These are phyloP conservation scores for Pissodes strobi DNA, from an alignment of 1,140 invertebrate genomes.

Conservation along the genomic window DNA sequence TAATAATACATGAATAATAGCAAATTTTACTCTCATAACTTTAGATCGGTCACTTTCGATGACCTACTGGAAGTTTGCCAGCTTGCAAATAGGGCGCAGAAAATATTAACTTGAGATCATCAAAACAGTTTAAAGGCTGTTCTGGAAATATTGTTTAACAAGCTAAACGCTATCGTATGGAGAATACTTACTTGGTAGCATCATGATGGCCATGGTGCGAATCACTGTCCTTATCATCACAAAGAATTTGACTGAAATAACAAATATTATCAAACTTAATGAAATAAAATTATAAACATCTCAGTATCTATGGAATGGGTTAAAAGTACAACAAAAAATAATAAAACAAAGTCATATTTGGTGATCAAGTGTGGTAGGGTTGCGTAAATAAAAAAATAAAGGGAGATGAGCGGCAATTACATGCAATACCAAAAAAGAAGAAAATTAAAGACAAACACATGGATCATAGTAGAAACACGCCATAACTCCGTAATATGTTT, in stretches of 20 bases:
- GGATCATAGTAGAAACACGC: background rate
- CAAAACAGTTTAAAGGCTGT: no score
- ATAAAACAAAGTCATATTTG: background rate
- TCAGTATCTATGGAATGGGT: conserved; percentile 6
- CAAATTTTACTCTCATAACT: no score
- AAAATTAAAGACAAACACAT: background rate
- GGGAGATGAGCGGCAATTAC: background rate
- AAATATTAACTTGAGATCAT: no score
- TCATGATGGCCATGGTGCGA: conserved; percentile 61
- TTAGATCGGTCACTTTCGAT: no score
- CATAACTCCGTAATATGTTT: background rate
- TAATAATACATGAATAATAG: no score
- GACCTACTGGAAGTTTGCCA: no score
- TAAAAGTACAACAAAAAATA: conserved; percentile 6
- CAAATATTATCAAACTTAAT: background rate
- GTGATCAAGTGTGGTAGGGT: conserved; percentile 9
- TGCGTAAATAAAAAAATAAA: conserved; percentile 12
- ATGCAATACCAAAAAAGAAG: background rate
- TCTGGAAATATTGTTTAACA: no score
- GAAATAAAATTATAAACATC: background rate
- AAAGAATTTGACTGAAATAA: conserved; percentile 67
- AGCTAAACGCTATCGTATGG: no score
- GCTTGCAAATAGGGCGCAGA: no score
- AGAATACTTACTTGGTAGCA: conserved; percentile 59
- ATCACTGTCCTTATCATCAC: conserved; percentile 66